Conservation (phyloP, 2,797 vertebrate genomes). For the Ibycter americanus region DNA sequence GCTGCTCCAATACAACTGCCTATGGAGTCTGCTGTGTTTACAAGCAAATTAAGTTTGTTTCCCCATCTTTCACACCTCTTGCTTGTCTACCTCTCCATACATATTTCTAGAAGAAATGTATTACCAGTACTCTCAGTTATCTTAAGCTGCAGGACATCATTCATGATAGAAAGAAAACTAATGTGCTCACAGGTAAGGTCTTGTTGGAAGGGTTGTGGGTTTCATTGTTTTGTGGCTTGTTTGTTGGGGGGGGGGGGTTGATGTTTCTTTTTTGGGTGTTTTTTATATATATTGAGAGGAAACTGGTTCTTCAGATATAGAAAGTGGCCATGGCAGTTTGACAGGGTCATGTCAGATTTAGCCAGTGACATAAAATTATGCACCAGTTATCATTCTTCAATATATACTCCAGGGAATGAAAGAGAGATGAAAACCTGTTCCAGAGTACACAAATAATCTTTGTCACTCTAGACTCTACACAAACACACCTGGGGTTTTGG, state of each 20-base stretch:
- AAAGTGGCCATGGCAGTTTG: not conserved
- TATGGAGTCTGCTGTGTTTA: not conserved
- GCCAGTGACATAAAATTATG: not conserved
- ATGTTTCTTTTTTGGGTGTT: too few relatives aligned
- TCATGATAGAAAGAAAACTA: conserved; percentile 10
- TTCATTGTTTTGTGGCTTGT: not conserved
- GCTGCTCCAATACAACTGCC: not conserved
- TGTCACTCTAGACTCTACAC: not conserved
- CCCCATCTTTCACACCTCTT: not conserved
- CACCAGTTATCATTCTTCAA: not conserved
- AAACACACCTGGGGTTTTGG: not conserved
- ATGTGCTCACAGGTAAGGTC: not conserved
- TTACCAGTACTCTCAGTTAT: not conserved
- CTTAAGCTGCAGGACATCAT: not conserved
- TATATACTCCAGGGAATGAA: not conserved
- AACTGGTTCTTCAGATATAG: not conserved
- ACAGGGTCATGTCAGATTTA: conserved; percentile 6
- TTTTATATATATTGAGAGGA: not conserved
- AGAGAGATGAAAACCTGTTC: not conserved
- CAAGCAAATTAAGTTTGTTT: not conserved
- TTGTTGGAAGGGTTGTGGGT: not conserved
- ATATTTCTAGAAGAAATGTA: not conserved
- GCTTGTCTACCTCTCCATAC: not conserved
- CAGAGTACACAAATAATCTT: not conserved
- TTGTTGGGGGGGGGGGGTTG: too few relatives aligned